Conservation (phyloP, 2,888 invertebrate species). For the Pyrochroa serraticornis region DNA sequence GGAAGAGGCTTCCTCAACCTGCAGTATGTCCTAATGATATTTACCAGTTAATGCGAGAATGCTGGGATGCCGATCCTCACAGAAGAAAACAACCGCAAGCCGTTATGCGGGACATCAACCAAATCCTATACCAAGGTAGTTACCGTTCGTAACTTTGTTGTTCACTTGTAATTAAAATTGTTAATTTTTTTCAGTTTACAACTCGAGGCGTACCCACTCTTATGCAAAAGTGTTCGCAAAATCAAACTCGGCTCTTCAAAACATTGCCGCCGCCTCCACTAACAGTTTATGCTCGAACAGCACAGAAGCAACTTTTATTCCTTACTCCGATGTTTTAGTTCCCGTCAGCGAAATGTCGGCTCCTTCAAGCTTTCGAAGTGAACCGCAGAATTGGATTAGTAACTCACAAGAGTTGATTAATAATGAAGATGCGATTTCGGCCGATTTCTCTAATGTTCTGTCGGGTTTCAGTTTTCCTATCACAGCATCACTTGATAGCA, state of each 20-base stretch:
- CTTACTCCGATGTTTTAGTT: constrained; percentile 21
- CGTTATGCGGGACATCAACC: constrained; percentile 84
- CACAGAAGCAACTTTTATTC: constrained; percentile 38
- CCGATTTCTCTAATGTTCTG: constrained; percentile 53
- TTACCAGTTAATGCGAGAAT: constrained; percentile 77
- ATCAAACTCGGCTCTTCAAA: constrained; percentile 28
- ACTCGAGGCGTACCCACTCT: constrained; percentile 65
- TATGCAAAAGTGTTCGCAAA: constrained; percentile 61
- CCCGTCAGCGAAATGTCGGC: constrained; percentile 23
- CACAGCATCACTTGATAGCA: constrained; percentile 54
- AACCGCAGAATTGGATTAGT: constrained; percentile 29
- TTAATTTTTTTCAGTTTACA: constrained; percentile 60
- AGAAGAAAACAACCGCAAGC: constrained; percentile 79
- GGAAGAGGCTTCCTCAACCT: constrained; percentile 72
- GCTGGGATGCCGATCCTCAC: constrained; percentile 79
- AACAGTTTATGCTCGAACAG: constrained; percentile 50
- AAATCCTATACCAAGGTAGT: constrained; percentile 69
- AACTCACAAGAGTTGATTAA: constrained; percentile 41
- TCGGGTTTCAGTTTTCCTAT: constrained; percentile 51
- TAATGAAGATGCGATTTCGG: constrained; percentile 49
- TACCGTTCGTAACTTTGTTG: not conserved
- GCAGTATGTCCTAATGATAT: constrained; percentile 75
- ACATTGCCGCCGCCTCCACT: constrained; percentile 42
- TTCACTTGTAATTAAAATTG: constrained; percentile 10
- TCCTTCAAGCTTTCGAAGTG: constrained; percentile 3